Conservation (phyloP, 2,888 invertebrate genomes). For the Lasioglossum lativentre region DNA sequence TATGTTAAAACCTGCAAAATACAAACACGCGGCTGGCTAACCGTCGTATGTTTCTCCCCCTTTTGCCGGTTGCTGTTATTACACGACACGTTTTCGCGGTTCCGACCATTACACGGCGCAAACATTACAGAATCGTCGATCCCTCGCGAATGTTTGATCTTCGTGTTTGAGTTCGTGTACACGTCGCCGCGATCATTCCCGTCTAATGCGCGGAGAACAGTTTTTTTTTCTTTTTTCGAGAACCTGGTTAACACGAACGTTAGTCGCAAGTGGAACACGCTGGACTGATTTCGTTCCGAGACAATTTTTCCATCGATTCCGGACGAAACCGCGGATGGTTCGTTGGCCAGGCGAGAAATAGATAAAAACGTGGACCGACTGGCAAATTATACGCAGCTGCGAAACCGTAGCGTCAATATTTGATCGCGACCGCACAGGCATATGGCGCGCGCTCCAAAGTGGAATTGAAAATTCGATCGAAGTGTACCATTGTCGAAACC, state of each 20-base stretch:
- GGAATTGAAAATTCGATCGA: slow-evolving; percentile 39
- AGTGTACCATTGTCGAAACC: background rate
- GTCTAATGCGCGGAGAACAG: background rate
- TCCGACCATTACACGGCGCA: slow-evolving; percentile 1
- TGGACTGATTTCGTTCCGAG: no score
- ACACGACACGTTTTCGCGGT: slow-evolving; percentile 10
- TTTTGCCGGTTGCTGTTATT: background rate
- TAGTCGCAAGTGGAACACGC: background rate
- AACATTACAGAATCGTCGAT: slow-evolving; percentile 3
- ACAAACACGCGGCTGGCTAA: background rate
- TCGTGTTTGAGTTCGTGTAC: background rate
- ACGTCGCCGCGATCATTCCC: background rate
- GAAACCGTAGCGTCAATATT: slow-evolving; percentile 60
- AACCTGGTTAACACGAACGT: no score
- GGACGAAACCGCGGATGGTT: slow-evolving; percentile 25
- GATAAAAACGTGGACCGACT: slow-evolving; percentile 36
- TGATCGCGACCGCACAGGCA: slow-evolving; percentile 44
- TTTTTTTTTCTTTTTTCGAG: background rate
- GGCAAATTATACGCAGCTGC: slow-evolving; percentile 63
- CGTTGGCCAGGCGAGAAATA: slow-evolving; percentile 30
- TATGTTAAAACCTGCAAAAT: background rate
- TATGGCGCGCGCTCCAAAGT: slow-evolving; percentile 42
- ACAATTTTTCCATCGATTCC: slow-evolving; percentile 3
- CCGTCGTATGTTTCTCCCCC: background rate
- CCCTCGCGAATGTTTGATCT: slow-evolving; percentile 9